Evolutionary conservation across 2,888 invertebrate species (phyloP), one percentile per base, ranked within the genome.

Genomic region (Leptopilina drosophilae): DNA sequence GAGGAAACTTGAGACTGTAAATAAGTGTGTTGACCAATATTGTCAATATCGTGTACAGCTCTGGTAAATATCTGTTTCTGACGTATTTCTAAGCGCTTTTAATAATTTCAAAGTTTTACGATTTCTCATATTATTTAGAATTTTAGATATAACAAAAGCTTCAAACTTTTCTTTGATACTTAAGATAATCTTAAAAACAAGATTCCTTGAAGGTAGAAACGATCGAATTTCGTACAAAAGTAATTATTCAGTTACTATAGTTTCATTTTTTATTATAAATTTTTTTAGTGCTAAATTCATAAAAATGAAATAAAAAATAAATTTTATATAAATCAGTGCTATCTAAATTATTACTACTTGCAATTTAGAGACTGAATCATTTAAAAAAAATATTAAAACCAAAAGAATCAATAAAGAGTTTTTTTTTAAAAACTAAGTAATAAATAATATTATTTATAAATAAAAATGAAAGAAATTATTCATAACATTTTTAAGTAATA

Each of bases 1-100:
- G 69, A 53, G 49, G 33, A 69, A 69, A 69, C 69, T 69, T 69
- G 26, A 69, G 49, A 69, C 49, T 15, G 14, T 53, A 56, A 56
- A 69, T n/a, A n/a, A n/a, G n/a, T n/a, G 69, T 69, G 53, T 69
- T 53, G 53, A 53, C 53, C 53, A 69, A 69, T 69, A 26, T 7
- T 6, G 69, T 20, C 12, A 14, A 20, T 15, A 20, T 49, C 12
- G 53, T 14, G 53, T 69, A 69, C 26, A 53, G 53, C 53, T 33
- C 33, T 20, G 67, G 67, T 69, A 69, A 69, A 69, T 26, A 59
- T n/a, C 59, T 15, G 14, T 14, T 49, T 53, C 26, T 53, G 14
- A 8, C 20, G 0, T 49, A 26, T 53, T 42, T 8, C 42, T 8
- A 42, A 6, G 42, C 3, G 42, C 69, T 26, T 53, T 69, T 69